These are phyloP conservation scores for Ellobius talpinus DNA, from an alignment of 2,113 vertebrate genomes.

Conservation along the genomic window DNA sequence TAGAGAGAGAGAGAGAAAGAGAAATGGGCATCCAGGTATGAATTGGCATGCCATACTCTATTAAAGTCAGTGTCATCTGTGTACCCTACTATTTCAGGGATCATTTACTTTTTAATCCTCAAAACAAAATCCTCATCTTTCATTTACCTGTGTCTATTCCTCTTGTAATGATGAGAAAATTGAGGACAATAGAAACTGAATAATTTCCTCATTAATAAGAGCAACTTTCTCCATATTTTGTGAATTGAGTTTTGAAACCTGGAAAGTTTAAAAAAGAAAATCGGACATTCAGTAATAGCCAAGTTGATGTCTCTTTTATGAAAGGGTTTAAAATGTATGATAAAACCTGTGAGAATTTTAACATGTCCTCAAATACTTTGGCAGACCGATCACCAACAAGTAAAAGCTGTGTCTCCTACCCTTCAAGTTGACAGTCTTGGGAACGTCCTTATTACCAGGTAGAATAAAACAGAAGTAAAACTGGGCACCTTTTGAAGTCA, in stretches of 20 bases:
- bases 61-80: neutral
- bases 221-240: neutral
- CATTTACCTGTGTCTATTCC: neutral
- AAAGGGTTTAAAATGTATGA: neutral
- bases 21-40: neutral
- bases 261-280: neutral
- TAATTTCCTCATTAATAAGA: neutral
- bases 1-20: neutral
- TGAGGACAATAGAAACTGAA: neutral
- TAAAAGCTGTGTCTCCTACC: neutral
- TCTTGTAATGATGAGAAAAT: neutral
- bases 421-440: neutral
- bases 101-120: neutral
- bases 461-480: neutral
- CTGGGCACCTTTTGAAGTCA: neutral
- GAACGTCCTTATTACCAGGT: neutral
- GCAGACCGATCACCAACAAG: neutral
- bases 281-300: neutral
- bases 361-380: neutral
- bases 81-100: neutral
- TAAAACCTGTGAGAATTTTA: neutral
- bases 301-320: conserved; percentile 29
- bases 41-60: neutral
- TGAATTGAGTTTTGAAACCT: conserved; percentile 15
- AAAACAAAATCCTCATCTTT: neutral